Percentiles rank a stretch among this genome's conserved stretches.
phyloP scores from a whole-genome alignment of 1,140 invertebrate species.

The Charaxes varanes region DNA sequence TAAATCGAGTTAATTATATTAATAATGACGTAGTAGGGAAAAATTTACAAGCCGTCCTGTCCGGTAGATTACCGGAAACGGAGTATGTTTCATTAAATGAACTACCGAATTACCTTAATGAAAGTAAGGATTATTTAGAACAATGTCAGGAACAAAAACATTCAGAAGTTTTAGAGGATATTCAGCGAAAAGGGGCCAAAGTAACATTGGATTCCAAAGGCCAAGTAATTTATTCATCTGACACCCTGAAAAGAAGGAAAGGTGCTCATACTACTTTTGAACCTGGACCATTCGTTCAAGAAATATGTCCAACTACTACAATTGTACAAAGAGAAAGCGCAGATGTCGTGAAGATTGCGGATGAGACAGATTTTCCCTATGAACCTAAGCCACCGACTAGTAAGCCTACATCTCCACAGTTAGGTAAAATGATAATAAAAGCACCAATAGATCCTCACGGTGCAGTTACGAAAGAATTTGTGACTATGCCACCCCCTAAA shows the following conservation, averaged over 20 bases:
- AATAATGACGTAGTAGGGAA: constrained; percentile 76
- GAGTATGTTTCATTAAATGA: constrained; percentile 89
- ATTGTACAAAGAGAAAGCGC: constrained; percentile 62
- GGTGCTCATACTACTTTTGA: constrained; percentile 89
- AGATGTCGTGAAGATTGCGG: constrained; percentile 55
- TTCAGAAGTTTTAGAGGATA: constrained; percentile 39
- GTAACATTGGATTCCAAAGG: constrained; percentile 91
- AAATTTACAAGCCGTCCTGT: constrained; percentile 73
- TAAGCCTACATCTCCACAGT: constrained; percentile 70
- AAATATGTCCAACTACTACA: constrained; percentile 66
- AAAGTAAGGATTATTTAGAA: constrained; percentile 62
- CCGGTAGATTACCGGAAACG: constrained; percentile 76
- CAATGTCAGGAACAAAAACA: constrained; percentile 48
- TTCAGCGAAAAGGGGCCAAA: constrained; percentile 80
- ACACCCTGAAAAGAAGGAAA: constrained; percentile 88
- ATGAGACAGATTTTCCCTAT: constrained; percentile 64
- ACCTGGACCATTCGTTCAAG: constrained; percentile 85
- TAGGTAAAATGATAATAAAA: constrained; percentile 80
- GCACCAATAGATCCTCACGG: constrained; percentile 73
- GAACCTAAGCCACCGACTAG: constrained; percentile 44
- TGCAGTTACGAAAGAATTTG: constrained; percentile 76
- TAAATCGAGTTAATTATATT: constrained; percentile 71
- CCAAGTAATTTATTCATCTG: constrained; percentile 92
- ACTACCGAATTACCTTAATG: constrained; percentile 77
- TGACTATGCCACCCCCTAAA: constrained; percentile 76